Evolutionary conservation across 2,797 vertebrate genomes (phyloP), one percentile per base, ranked within the genome.

Genomic region (Australoheros facetus): DNA sequence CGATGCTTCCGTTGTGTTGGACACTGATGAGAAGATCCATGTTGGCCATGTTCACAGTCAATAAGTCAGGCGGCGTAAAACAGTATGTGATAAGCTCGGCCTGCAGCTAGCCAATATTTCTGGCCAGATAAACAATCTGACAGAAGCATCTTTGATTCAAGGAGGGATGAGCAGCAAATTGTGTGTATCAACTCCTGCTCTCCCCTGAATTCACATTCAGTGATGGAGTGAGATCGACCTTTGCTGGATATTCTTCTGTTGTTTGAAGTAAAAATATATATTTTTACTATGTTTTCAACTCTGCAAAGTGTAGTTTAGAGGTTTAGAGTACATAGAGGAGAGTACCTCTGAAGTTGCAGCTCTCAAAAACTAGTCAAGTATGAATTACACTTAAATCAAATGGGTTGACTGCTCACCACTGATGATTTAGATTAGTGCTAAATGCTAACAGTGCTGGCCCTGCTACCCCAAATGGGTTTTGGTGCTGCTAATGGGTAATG

Each of bases 51-150:
- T 85, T 90, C 73, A 19, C 78, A 73, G 90, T 94, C 93, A 91
- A 91, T 95, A 92, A 90, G 84, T 93, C 93, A 89, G 87, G 34
- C 87, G 48, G 89, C 56, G 85, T 90, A 89, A 93, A 93, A 91
- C 85, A 85, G 69, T 71, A 57, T 88, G 88, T 83, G 89, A 92
- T 90, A 90, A 91, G 87, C 90, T 51, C 7, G 3, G 79, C 84
- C 83, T 79, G 75, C 42, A 51, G 81, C 5, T n/a, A 85, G 74
- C 89, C 89, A 83, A 91, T 92, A 88, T 75, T 82, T 77, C 69
- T 30, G 71, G 62, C 83, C 48, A 82, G 88, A 91, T 88, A 90
- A 91, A 91, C 89, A 89, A 85, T 90, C 85, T 88, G 88, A 92
- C 88, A 87, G 85, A 89, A 85, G 87, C 85, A 71, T 87, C 84